Base-by-base conservation (phyloP, 2,797 vertebrate genomes). In the Telmatherina bonti region DNA sequence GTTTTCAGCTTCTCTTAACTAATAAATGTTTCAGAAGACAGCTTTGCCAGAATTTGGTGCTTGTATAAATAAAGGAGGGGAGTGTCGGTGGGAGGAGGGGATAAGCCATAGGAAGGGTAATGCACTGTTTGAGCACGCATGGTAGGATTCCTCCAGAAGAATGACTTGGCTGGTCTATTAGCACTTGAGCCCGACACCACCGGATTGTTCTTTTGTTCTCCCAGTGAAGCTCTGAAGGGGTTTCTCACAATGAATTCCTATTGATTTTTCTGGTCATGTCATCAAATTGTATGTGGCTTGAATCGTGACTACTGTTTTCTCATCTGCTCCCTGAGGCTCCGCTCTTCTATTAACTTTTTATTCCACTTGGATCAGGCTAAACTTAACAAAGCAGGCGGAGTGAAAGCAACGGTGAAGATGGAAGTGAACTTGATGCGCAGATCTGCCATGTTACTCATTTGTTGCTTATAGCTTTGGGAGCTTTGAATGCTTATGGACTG, bases 221-320 rank as follows among this genome's bases (percentile, higher is more conserved):
- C 56, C 55, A 45, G 66, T 55, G 73, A 59, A 70, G 73, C 86
- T 75, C 72, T 68, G 86, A 79, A 76, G 83, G 77, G 78, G 79
- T 75, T 83, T 78, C 79, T 85, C 83, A 79, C 73, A 89, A 88
- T 90, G 81, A 83, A 83, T 88, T 86, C 78, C 38, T 82, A 93
- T 94, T 83, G 92, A 94, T 93, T 93, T 91, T 87, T 79, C 83
- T 78, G 81, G 81, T 92, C 84, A 75, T 90, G 85, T 90, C 81
- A 86, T 88, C 79, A 85, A 79, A 78, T 81, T 79, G 85, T 78
- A 78, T 89, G 89, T 66, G 88, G 86, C 76, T 88, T 64, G 85
- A 85, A 86, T 90, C 53, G 43, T 71, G 85, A 83, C 86, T 60
- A 65, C 76, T 81, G 59, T 90, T 91, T 89, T 87, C 84, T 89